phyloP scores from a whole-genome alignment of 2,113 vertebrate genomes.

The Psilopsiagon aurifrons region DNA sequence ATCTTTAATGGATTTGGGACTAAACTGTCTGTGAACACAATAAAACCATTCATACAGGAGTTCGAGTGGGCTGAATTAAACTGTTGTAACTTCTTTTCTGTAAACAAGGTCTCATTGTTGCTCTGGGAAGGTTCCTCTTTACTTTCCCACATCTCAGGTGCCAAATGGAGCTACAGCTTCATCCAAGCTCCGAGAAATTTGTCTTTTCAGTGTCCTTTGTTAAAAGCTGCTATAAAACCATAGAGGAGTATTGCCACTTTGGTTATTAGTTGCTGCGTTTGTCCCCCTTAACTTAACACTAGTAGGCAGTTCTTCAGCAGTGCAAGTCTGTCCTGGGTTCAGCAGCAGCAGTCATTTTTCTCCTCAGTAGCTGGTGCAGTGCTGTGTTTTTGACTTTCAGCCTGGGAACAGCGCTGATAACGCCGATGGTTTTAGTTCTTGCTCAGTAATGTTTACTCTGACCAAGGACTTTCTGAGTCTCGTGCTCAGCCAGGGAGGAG shows the following conservation, averaged over 20 bases:
- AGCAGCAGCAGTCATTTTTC: background rate
- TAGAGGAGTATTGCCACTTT: background rate
- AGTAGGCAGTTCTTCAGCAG: background rate
- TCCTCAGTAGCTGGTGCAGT: background rate
- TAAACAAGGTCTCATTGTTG: background rate
- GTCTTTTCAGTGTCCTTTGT: background rate
- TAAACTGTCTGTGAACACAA: background rate
- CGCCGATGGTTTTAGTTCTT: too few species aligned
- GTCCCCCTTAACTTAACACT: background rate
- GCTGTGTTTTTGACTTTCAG: background rate
- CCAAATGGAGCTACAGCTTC: background rate
- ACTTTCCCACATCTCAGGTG: background rate
- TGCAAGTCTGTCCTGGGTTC: background rate
- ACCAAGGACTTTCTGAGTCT: too few species aligned
- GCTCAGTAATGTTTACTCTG: too few species aligned
- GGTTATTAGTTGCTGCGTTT: background rate
- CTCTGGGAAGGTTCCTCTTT: constrained; percentile 21
- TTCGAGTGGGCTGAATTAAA: constrained; percentile 11
- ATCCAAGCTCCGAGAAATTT: background rate
- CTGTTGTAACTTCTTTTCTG: background rate
- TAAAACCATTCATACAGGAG: background rate
- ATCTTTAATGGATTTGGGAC: background rate
- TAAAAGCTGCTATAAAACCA: background rate
- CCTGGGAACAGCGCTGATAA: too few species aligned
- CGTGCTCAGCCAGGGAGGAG: too few species aligned